Conservation (phyloP, 2,113 vertebrate genomes). For the Zosterops pallidus region DNA sequence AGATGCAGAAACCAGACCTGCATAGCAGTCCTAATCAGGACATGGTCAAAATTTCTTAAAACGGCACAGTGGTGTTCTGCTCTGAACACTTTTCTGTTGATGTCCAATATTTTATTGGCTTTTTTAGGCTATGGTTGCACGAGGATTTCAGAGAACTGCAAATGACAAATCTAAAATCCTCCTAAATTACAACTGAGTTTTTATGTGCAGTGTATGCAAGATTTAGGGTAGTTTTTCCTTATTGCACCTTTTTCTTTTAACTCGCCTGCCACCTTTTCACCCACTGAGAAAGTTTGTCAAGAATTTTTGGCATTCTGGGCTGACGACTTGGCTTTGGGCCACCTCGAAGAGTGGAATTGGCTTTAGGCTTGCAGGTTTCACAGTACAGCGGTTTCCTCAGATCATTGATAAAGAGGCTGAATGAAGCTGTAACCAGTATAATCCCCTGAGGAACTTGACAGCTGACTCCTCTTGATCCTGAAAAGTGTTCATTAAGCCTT, state of each 20-base stretch:
- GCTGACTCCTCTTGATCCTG: neutral
- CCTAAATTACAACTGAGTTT: neutral
- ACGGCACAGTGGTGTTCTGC: neutral
- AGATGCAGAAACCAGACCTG: neutral
- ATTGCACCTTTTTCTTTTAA: neutral
- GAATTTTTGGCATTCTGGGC: neutral
- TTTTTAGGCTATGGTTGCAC: neutral
- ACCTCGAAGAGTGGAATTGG: neutral
- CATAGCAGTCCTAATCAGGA: neutral
- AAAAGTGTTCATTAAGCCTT: neutral
- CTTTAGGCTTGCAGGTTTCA: neutral
- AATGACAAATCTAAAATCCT: fast-evolving
- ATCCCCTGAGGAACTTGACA: neutral
- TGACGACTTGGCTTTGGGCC: neutral
- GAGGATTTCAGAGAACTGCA: neutral
- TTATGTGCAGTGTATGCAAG: neutral
- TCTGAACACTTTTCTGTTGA: neutral
- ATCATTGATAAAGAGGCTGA: neutral
- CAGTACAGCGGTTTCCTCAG: neutral
- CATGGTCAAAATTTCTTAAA: neutral
- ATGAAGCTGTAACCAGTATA: neutral
- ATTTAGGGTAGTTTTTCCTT: neutral
- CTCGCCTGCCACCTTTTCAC: neutral
- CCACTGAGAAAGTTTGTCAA: neutral
- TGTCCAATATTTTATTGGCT: neutral